These are phyloP conservation scores for Lycia hirtaria DNA, from an alignment of 2,888 invertebrate species.

Conservation along the genomic window DNA sequence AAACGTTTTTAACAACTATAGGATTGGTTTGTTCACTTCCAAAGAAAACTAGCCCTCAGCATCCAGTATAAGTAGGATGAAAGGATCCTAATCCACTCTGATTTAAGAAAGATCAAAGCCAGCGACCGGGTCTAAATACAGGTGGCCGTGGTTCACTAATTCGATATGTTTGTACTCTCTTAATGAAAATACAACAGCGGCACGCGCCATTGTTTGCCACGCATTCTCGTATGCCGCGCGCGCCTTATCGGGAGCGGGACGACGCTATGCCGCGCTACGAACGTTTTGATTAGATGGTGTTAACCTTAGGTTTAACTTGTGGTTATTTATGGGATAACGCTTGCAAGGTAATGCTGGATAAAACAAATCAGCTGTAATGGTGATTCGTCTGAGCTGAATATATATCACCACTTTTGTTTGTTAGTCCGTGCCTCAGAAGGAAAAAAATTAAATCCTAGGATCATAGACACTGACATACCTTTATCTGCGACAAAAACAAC, in stretches of 20 bases:
- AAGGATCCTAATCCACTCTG: slow-evolving; percentile 6
- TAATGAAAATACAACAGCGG: slow-evolving; percentile 61
- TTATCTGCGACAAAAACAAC: too few species aligned
- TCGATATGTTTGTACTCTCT: slow-evolving; percentile 51
- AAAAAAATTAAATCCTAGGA: too few species aligned
- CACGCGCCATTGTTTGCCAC: slow-evolving; percentile 48
- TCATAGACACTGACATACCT: too few species aligned
- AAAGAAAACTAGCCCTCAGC: not conserved
- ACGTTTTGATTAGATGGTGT: slow-evolving; percentile 16
- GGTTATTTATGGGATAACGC: not conserved
- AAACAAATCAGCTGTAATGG: not conserved
- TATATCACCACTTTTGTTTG: too few species aligned
- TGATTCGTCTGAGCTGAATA: too few species aligned
- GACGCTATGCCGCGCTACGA: slow-evolving; percentile 13
- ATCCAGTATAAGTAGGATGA: not conserved
- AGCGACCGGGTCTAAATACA: slow-evolving; percentile 34
- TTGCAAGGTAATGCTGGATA: not conserved
- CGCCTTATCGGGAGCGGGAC: slow-evolving; percentile 16
- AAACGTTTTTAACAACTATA: too few species aligned
- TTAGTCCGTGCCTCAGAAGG: too few species aligned
- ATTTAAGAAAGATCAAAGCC: slow-evolving; percentile 27
- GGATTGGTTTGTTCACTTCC: not conserved
- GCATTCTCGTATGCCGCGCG: slow-evolving; percentile 30
- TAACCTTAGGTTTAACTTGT: slow-evolving; percentile 16
- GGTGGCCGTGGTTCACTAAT: slow-evolving; percentile 44